Base-by-base conservation (phyloP, 2,888 invertebrate genomes). In the Macaria liturata region DNA sequence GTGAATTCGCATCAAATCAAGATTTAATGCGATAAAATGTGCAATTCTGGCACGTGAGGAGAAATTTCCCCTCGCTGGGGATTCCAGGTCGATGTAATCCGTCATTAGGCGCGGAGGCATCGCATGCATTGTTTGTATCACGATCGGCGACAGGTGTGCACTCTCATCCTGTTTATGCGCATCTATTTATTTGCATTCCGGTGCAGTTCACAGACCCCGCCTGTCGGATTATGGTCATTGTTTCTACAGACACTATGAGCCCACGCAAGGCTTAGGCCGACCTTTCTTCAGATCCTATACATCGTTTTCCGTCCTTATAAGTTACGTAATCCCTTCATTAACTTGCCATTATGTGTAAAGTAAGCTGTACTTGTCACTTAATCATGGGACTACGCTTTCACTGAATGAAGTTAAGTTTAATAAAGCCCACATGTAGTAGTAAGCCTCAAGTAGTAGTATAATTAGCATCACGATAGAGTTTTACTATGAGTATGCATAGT, bases 101-200 rank as follows among this genome's bases (percentile, higher is more conserved):
- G 68, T 77, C 79, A 80, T 78, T 76, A 78, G 67, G 72, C 72
- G 51, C 44, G 48, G 46, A 59, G 50, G 46, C 55, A 60, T 80
- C 81, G 81, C 82, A 77, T 71, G 84, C 81, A 85, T 88, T 88
- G 89, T 89, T 88, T 89, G 84, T 83, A 82, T 81, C 84, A 70
- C 78, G 81, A 84, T 85, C 80, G 77, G 70, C 77, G 83, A 81
- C 90, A 89, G 91, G 90, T 91, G 89, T 82, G 78, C 78, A 72
- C 74, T 79, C 78, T 80, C 86, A 81, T 86, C 88, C 86, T 88
- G 87, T 85, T 84, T 83, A 84, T 84, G 75, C 78, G 80, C 80
- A 83, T 82, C 80, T 86, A 88, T 88, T 88, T 91, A 87, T 90
- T 91, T 90, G 89, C 90, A 88, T 90, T 84, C 90, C 89, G 74